phyloP scores from a whole-genome alignment of 1,140 invertebrate genomes.

The Caenorhabditis latens region DNA sequence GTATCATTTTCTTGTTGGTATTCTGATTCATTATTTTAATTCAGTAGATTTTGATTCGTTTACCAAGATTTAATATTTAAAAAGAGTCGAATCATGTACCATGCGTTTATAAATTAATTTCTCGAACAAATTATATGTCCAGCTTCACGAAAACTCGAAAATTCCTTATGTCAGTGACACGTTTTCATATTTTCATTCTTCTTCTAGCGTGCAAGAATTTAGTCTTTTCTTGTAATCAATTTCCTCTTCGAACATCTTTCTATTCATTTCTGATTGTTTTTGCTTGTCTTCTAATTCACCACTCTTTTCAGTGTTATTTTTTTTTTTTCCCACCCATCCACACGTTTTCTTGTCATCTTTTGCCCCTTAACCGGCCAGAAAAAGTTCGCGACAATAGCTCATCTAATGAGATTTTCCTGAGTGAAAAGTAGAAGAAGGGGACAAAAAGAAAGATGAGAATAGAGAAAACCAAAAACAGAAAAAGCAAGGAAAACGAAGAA shows the following conservation, averaged over 20 bases:
- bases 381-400: constrained; percentile 41
- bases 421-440: neutral
- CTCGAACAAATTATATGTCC: too few species aligned
- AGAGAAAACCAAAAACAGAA: neutral
- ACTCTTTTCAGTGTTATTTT: neutral
- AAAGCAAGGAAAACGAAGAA: constrained; percentile 12
- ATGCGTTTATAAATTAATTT: too few species aligned
- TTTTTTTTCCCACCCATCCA: constrained; percentile 3
- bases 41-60: too few species aligned
- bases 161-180: neutral
- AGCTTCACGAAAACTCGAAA: too few species aligned
- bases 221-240: neutral
- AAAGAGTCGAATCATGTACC: too few species aligned
- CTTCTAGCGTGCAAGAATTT: neutral
- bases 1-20: too few species aligned
- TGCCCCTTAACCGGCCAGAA: neutral
- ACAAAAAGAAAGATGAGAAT: too few species aligned
- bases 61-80: too few species aligned
- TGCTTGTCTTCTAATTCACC: neutral
- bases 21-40: too few species aligned
- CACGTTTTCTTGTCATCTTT: neutral
- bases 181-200: neutral
- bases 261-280: neutral
- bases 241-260: neutral
- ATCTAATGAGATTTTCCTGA: constrained; percentile 52